Percentiles rank a stretch among this genome's conserved stretches.
Evolutionary conservation across 2,888 invertebrate genomes (phyloP).

Genomic region (Netelia fuscicornis): DNA sequence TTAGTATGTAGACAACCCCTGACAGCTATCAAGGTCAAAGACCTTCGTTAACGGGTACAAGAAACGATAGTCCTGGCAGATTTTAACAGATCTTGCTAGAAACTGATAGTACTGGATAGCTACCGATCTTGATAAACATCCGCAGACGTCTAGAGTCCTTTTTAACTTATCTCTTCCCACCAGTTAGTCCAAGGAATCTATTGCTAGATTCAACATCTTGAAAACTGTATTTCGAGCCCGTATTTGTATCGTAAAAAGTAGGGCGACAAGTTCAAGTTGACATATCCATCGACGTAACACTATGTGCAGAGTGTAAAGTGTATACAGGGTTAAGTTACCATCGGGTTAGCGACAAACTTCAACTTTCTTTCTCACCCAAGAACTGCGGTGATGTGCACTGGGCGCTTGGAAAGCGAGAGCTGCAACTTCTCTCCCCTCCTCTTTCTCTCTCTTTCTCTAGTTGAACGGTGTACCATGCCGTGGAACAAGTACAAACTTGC

Average conservation of each 20-base stretch:
- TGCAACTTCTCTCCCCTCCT: conserved; percentile 28
- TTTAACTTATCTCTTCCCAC: conserved; percentile 10
- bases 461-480: conserved; percentile 58
- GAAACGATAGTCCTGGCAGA: too few relatives aligned
- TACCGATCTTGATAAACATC: too few relatives aligned
- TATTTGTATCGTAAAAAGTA: conserved; percentile 35
- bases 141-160: background rate
- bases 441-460: conserved; percentile 3
- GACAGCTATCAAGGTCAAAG: too few relatives aligned
- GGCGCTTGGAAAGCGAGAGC: conserved; percentile 37
- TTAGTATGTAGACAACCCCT: too few relatives aligned
- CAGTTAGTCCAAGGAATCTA: conserved; percentile 14
- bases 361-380: conserved; percentile 57
- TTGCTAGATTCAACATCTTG: background rate
- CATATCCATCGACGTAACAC: conserved; percentile 18
- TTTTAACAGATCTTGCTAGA: too few relatives aligned
- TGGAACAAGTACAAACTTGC: conserved; percentile 58
- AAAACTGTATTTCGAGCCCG: conserved; percentile 26
- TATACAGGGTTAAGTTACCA: conserved; percentile 30
- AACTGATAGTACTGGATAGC: too few relatives aligned
- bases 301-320: conserved; percentile 35
- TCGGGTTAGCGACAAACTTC: conserved; percentile 55
- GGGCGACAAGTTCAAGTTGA: conserved; percentile 8
- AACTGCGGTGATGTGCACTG: conserved; percentile 24
- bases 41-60: too few relatives aligned